Evolutionary conservation across 2,888 invertebrate species (phyloP).

Genomic region (Cerastis leucographa): DNA sequence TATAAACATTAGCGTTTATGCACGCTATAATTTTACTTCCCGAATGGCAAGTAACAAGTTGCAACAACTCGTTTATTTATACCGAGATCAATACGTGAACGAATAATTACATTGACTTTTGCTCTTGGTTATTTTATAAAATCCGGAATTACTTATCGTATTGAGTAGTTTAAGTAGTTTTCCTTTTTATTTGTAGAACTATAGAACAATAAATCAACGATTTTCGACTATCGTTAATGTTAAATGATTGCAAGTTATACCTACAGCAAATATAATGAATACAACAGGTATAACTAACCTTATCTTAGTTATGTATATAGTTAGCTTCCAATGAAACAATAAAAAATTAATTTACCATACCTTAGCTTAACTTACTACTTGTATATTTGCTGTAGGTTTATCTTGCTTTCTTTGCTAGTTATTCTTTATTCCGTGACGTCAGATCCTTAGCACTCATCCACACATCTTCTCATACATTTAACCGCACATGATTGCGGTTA

Average conservation of each 20-base stretch:
- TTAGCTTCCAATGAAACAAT: too few relatives aligned
- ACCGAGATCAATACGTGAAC: constrained; percentile 72
- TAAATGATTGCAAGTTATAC: not conserved
- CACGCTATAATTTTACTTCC: constrained; percentile 78
- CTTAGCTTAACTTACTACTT: too few relatives aligned
- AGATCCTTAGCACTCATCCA: constrained; percentile 10
- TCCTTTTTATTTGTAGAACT: constrained; percentile 1
- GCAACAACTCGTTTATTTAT: constrained; percentile 73
- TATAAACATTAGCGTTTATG: constrained; percentile 73
- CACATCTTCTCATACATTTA: constrained; percentile 7
- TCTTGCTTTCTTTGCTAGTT: not conserved
- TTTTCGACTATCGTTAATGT: not conserved
- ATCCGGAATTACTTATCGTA: constrained; percentile 53
- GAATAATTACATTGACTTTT: constrained; percentile 76
- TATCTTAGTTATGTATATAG: too few relatives aligned
- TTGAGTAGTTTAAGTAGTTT: constrained; percentile 1
- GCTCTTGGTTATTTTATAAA: constrained; percentile 66
- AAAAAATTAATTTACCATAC: too few relatives aligned
- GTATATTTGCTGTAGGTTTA: not conserved
- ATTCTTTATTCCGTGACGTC: constrained; percentile 26
- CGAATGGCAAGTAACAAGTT: constrained; percentile 70
- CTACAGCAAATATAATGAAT: too few relatives aligned
- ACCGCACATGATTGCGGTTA: constrained; percentile 9
- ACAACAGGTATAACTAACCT: too few relatives aligned
- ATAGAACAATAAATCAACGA: not conserved